Percentiles rank a stretch among this genome's conserved stretches.
phyloP scores from a whole-genome alignment of 2,888 invertebrate species.

The Chrysodeixis includens region DNA sequence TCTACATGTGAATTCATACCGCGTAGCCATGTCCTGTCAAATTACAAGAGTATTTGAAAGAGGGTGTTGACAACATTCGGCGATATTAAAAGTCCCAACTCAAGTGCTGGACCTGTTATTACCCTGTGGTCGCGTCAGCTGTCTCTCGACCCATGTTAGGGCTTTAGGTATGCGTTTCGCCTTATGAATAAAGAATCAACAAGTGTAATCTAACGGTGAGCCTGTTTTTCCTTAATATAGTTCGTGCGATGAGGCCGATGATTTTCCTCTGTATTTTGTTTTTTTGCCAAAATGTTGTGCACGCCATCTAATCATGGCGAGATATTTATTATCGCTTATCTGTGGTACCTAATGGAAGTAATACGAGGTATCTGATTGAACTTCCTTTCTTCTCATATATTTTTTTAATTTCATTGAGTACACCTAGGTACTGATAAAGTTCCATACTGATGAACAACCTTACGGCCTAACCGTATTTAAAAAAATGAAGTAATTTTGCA shows the following conservation, averaged over 20 bases:
- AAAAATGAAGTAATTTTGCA: no score
- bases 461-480: no score
- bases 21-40: conserved; percentile 61
- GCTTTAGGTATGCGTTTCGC: conserved; percentile 31
- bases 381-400: neutral
- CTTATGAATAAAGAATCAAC: conserved; percentile 70
- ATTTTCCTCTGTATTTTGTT: neutral
- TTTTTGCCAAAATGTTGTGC: neutral
- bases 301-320: neutral
- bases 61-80: conserved; percentile 64
- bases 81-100: conserved; percentile 79
- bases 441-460: no score
- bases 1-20: conserved; percentile 49
- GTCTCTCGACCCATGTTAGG: conserved; percentile 76
- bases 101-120: conserved; percentile 69
- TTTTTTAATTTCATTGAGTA: no score
- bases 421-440: no score
- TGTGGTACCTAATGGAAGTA: no score
- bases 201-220: conserved; percentile 59
- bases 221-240: conserved; percentile 16
- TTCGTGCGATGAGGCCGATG: neutral
- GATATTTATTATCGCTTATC: conserved; percentile 2
- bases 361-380: neutral
- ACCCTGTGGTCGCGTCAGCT: conserved; percentile 75
- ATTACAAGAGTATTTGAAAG: conserved; percentile 65